Evolutionary conservation across 2,113 vertebrate species (phyloP).

Genomic region (Alouatta palliata): DNA sequence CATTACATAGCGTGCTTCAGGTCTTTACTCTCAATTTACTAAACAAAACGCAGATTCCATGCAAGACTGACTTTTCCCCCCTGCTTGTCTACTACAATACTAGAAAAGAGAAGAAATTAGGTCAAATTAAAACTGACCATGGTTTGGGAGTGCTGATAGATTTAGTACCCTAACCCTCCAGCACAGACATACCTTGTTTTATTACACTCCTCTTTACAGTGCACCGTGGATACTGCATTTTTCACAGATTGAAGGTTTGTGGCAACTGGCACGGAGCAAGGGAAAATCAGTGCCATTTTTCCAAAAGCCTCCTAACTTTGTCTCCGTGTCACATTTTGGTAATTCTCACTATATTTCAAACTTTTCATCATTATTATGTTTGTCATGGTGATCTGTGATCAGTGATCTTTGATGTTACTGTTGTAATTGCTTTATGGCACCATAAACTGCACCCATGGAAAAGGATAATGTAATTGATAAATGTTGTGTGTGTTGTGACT

Average conservation of each 20-base stretch:
- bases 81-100: background rate
- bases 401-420: background rate
- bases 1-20: background rate
- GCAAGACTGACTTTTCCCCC: background rate
- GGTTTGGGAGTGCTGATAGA: background rate
- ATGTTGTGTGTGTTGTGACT: background rate
- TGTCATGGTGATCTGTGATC: background rate
- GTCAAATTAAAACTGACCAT: background rate
- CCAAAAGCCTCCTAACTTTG: background rate
- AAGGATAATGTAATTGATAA: background rate
- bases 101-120: background rate
- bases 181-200: background rate
- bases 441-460: background rate
- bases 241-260: background rate
- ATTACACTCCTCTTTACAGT: background rate
- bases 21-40: background rate
- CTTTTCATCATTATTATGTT: background rate
- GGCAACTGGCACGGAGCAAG: background rate
- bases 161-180: background rate
- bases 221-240: background rate
- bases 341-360: background rate
- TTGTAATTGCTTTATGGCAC: background rate
- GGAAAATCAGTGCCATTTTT: background rate
- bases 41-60: background rate
- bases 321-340: background rate